Evolutionary conservation across 2,113 vertebrate species (phyloP).

Genomic region (Brachypodius melanocephalos): DNA sequence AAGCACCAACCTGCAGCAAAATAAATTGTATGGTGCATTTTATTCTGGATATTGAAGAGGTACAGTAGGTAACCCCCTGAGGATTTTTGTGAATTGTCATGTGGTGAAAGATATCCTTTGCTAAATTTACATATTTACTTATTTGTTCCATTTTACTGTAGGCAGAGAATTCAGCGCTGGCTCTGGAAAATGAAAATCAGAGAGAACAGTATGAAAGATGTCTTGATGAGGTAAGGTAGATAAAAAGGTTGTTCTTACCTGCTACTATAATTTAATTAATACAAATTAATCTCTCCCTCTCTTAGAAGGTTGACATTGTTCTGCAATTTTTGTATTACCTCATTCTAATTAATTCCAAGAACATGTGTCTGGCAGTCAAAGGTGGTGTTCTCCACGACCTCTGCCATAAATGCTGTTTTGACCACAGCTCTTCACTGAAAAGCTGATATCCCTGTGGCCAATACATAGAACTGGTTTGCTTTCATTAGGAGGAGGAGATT

Average conservation of each 20-base stretch:
- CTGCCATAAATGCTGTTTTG: neutral
- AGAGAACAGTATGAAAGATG: constrained; percentile 91
- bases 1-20: constrained; percentile 30
- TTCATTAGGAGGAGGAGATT: neutral
- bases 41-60: constrained; percentile 31
- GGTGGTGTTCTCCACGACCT: neutral
- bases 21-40: constrained; percentile 11
- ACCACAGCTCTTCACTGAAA: neutral
- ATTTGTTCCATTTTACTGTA: constrained; percentile 63
- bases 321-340: constrained; percentile 25
- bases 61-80: constrained; percentile 10
- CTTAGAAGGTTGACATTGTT: constrained; percentile 1
- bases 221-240: constrained; percentile 86
- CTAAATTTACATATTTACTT: constrained; percentile 54
- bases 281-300: neutral
- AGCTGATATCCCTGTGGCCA: neutral
- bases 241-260: constrained; percentile 12
- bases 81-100: constrained; percentile 9
- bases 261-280: constrained; percentile 13
- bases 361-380: neutral
- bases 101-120: neutral
- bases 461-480: neutral
- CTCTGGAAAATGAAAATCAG: constrained; percentile 88
- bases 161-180: constrained; percentile 86
- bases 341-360: constrained; percentile 33